Conservation (phyloP, 2,888 invertebrate genomes). For the Nomada fucata region DNA sequence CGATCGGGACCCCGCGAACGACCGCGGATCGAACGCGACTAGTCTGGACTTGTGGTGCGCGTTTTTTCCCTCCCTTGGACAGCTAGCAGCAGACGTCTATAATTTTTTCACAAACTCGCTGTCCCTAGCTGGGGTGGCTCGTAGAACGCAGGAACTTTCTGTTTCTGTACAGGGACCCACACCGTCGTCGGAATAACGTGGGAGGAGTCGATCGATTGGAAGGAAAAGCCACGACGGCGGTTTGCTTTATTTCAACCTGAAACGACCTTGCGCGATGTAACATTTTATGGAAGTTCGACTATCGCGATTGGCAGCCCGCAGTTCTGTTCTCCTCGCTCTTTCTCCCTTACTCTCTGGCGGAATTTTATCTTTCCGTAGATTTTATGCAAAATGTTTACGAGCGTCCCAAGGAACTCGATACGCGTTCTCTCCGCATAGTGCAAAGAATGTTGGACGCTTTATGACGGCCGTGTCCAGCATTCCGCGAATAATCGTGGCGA, state of each 20-base stretch:
- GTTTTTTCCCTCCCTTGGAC: neutral
- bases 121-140: conserved; percentile 30
- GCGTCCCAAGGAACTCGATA: conserved; percentile 9
- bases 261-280: conserved; percentile 3
- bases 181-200: conserved; percentile 33
- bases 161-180: conserved; percentile 13
- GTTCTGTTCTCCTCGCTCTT: neutral
- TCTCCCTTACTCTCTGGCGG: neutral
- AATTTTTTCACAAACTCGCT: conserved; percentile 35
- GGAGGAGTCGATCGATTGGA: conserved; percentile 56
- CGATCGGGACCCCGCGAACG: conserved; percentile 11
- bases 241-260: conserved; percentile 19
- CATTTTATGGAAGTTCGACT: conserved; percentile 20
- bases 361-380: conserved; percentile 12
- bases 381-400: conserved; percentile 44
- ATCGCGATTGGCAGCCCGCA: conserved; percentile 7
- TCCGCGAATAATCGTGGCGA: conserved; percentile 25
- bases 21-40: conserved; percentile 34
- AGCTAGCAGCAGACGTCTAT: conserved; percentile 18
- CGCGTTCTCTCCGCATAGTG: neutral
- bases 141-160: conserved; percentile 3
- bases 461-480: conserved; percentile 24
- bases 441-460: conserved; percentile 25
- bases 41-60: conserved; percentile 5
- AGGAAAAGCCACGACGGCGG: conserved; percentile 27